These are phyloP conservation scores for Alligator mississippiensis DNA, from an alignment of 2,113 vertebrate species.

Conservation along the genomic window DNA sequence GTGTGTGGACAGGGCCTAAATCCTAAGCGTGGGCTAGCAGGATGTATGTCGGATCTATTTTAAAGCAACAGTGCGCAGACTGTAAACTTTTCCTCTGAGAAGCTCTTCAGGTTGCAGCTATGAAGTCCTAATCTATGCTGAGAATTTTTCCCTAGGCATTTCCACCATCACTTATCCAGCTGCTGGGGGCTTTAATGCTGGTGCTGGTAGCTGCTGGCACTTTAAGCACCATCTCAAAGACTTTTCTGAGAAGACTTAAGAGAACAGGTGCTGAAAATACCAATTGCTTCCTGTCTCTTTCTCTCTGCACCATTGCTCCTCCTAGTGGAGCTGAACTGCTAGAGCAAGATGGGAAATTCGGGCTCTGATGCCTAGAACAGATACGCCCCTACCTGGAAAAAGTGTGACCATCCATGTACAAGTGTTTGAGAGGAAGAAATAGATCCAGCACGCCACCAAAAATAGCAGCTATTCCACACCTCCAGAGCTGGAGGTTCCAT, in stretches of 20 bases:
- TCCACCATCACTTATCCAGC: not conserved
- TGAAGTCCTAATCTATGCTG: not conserved
- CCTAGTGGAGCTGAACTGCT: not conserved
- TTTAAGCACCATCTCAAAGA: not conserved
- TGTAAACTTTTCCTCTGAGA: not conserved
- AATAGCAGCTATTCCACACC: conserved; percentile 57
- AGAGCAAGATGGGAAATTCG: not conserved
- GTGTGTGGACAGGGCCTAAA: not conserved
- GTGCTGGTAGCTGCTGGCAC: not conserved
- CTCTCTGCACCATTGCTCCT: too few relatives aligned
- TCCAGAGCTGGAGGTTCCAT: conserved; percentile 6
- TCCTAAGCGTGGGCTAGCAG: not conserved
- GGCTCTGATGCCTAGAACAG: not conserved
- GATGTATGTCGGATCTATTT: not conserved
- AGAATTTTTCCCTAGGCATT: not conserved
- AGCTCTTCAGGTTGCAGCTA: not conserved
- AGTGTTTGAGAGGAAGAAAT: conserved; percentile 33
- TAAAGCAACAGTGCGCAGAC: not conserved
- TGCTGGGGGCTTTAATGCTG: not conserved
- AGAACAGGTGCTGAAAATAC: not conserved
- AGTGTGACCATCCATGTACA: not conserved
- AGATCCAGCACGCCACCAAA: conserved; percentile 20
- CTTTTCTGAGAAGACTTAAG: not conserved
- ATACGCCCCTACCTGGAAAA: conserved; percentile 1
- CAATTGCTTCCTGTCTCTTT: not conserved